Evolutionary conservation across 2,797 vertebrate species (phyloP).

Genomic region (Nyctalus aviator): DNA sequence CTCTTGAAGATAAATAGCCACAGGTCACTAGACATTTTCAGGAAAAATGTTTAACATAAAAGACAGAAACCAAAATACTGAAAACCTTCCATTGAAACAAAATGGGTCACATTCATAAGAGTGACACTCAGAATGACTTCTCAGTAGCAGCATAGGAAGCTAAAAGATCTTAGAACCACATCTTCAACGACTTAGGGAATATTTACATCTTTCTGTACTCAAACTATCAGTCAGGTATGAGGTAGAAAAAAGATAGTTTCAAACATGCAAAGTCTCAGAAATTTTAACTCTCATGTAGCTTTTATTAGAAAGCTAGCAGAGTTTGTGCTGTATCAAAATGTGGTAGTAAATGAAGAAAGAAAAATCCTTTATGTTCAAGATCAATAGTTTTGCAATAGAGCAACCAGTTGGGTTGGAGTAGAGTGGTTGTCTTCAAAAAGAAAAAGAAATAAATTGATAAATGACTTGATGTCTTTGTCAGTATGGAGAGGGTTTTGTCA

Average conservation of each 20-base stretch:
- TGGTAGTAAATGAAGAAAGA: constrained; percentile 26
- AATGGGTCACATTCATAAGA: background rate
- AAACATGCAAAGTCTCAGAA: background rate
- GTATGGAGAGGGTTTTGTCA: background rate
- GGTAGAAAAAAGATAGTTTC: constrained; percentile 13
- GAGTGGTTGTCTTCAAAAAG: background rate
- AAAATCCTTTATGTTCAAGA: background rate
- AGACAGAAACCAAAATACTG: constrained; percentile 12
- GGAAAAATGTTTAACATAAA: constrained; percentile 46
- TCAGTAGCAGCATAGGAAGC: background rate
- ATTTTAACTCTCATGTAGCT: background rate
- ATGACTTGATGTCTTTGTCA: background rate
- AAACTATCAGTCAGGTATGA: background rate
- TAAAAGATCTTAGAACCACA: background rate
- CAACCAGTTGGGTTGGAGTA: background rate
- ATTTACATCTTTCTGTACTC: background rate
- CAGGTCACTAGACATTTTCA: background rate
- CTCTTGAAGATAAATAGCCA: constrained; percentile 21
- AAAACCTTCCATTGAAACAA: constrained; percentile 14
- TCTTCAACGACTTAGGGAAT: background rate
- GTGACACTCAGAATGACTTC: background rate
- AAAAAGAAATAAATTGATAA: background rate
- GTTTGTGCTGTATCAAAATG: background rate
- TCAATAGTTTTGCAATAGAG: background rate
- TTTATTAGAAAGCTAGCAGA: constrained; percentile 6